Evolutionary conservation across 1,140 invertebrate species (phyloP), one percentile per base, ranked within the genome.

Genomic region (Mactra quadrangularis): DNA sequence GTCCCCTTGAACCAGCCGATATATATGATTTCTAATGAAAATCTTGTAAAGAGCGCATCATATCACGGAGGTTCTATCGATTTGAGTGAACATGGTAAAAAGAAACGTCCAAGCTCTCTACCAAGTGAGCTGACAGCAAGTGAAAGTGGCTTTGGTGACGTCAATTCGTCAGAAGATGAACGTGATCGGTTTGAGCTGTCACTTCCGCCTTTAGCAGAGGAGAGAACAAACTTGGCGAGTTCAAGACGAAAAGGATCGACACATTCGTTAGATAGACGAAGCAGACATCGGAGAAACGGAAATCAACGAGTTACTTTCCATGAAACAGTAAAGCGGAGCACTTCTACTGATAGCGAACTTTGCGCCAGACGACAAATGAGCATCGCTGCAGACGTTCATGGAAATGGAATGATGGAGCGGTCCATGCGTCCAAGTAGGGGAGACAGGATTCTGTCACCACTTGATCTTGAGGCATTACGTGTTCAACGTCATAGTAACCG

Each of bases 251-350:
- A 72, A 68, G 64, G 84, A 55, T 52, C 82, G 55, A 38, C 79
- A 27, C 60, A 87, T 62, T 82, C 79, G 29, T 31, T 86, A 82
- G 66, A 68, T 47, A 38, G 62, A 59, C 25, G 74, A 47, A 59
- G 66, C 50, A 11, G 57, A 31, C 17, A 64, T 17, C 72, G 86
- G 0, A 53, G 83, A 55, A 82, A 85, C 53, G 86, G 87, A 27
- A 84, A 83, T 22, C 87, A 87, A 60, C 64, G 89, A 15, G 87
- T 90, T 2, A 90, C 89, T 0, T 90, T 90, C 78, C 85, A 90
- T 41, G 87, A 90, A 35, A 62, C 83, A 9, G 85, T 86, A 9
- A 81, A 82, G 45, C 79, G 70, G 3, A 85, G 68, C 55, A 71
- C 53, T 33, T 83, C 71, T 13, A 75, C 79, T 2, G 86, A 85